Percentiles rank a stretch among this genome's conserved stretches.
phyloP scores from a whole-genome alignment of 2,888 invertebrate genomes.

The Microchrysa polita region DNA sequence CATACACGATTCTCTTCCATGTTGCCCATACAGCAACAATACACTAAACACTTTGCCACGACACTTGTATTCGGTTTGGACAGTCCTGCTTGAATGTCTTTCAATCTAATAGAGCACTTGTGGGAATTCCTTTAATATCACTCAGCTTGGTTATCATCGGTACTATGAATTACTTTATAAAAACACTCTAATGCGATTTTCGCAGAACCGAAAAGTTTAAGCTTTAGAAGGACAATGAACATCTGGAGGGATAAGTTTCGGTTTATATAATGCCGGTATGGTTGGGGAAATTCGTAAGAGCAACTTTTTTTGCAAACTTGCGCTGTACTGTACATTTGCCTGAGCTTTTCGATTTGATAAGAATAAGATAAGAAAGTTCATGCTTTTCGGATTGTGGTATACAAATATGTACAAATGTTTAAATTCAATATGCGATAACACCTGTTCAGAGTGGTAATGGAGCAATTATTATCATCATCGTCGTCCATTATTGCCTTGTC shows the following conservation, averaged over 20 bases:
- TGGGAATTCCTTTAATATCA: slow-evolving; percentile 1
- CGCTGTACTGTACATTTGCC: background rate
- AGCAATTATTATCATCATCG: no score
- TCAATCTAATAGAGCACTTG: background rate
- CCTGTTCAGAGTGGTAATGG: background rate
- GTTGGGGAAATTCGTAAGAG: slow-evolving; percentile 2
- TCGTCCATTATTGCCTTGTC: no score
- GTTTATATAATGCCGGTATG: slow-evolving; percentile 17
- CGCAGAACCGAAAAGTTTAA: slow-evolving; percentile 3
- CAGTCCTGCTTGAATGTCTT: background rate
- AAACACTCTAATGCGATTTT: background rate
- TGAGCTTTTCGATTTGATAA: no score
- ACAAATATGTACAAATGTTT: no score
- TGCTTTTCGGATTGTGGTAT: no score
- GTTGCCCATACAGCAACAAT: slow-evolving; percentile 53
- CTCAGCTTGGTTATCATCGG: background rate
- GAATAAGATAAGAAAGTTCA: background rate
- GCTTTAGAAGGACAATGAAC: slow-evolving; percentile 26
- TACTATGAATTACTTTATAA: slow-evolving; percentile 3
- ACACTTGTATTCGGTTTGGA: background rate
- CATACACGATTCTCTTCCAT: slow-evolving; percentile 59
- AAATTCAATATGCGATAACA: no score
- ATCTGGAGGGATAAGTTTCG: slow-evolving; percentile 15
- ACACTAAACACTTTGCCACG: slow-evolving; percentile 5
- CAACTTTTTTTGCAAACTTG: slow-evolving; percentile 19